phyloP scores from a whole-genome alignment of 37 sponge, comb jelly and placozoan genomes.

The Beroe forskalii region DNA sequence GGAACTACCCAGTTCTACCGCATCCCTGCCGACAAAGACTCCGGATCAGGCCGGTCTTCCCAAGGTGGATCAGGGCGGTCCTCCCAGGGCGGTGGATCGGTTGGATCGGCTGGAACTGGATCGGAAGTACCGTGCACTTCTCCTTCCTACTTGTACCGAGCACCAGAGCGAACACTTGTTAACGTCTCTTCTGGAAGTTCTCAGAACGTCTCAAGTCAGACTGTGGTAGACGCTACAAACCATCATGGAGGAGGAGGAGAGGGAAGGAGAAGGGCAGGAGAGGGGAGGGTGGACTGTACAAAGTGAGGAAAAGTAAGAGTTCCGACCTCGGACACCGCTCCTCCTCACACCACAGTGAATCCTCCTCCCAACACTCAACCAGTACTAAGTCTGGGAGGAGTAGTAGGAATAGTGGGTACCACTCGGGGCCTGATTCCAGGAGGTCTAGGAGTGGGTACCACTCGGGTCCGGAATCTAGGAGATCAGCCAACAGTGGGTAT shows the following conservation, averaged over 20 bases:
- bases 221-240: too few relatives aligned
- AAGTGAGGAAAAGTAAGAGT: conserved; percentile 14
- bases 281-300: neutral
- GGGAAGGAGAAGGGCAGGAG: neutral
- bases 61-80: neutral
- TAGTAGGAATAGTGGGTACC: neutral
- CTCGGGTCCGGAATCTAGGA: neutral
- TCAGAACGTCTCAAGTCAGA: neutral
- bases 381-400: neutral
- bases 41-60: neutral
- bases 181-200: too few relatives aligned
- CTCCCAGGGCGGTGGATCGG: neutral
- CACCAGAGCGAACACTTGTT: neutral
- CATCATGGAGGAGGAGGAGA: neutral
- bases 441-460: neutral
- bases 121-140: neutral
- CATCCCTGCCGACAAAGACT: neutral
- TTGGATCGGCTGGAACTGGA: neutral
- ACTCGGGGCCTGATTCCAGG: conserved; percentile 12
- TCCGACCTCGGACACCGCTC: neutral
- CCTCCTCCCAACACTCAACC: neutral
- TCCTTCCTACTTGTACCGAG: neutral
- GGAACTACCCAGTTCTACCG: neutral
- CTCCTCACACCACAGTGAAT: neutral
- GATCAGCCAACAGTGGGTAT: neutral